Evolutionary conservation across 2,797 vertebrate species (phyloP).

Genomic region (Mionectes olivaceus): DNA sequence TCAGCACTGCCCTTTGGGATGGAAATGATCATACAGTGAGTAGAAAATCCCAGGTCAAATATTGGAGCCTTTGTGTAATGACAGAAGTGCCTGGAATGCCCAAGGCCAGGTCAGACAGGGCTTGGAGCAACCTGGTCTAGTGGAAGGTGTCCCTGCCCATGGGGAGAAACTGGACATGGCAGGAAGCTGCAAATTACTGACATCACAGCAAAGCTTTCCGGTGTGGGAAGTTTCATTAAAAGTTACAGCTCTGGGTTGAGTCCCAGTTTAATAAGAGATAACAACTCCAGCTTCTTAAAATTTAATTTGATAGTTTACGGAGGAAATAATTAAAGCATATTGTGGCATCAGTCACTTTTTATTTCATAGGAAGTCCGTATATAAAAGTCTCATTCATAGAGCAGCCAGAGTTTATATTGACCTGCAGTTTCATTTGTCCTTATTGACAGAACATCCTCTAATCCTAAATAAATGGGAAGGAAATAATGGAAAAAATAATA

Average conservation of each 20-base stretch:
- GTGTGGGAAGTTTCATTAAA: constrained; percentile 68
- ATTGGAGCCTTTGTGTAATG: fast-evolving
- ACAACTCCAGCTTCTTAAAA: constrained; percentile 69
- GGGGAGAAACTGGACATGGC: background rate
- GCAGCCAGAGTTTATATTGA: background rate
- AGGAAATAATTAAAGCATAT: constrained; percentile 77
- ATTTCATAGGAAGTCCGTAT: constrained; percentile 25
- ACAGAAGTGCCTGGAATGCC: background rate
- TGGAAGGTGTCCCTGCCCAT: background rate
- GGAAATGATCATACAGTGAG: fast-evolving
- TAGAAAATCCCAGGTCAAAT: background rate
- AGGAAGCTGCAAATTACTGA: constrained; percentile 43
- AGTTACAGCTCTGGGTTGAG: constrained; percentile 57
- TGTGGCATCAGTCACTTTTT: constrained; percentile 58
- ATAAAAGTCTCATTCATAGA: background rate
- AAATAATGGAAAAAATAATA: background rate
- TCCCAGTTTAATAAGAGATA: constrained; percentile 61
- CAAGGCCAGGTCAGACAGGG: background rate
- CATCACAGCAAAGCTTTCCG: constrained; percentile 11
- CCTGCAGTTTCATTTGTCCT: background rate
- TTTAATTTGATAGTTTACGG: constrained; percentile 77
- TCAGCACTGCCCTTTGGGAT: background rate
- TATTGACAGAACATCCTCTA: constrained; percentile 9
- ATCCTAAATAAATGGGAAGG: background rate
- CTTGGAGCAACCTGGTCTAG: background rate